Evolutionary conservation across 1,140 invertebrate genomes (phyloP), one percentile per base, ranked within the genome.

Genomic region (Ceratoteleas bidentatus): DNA sequence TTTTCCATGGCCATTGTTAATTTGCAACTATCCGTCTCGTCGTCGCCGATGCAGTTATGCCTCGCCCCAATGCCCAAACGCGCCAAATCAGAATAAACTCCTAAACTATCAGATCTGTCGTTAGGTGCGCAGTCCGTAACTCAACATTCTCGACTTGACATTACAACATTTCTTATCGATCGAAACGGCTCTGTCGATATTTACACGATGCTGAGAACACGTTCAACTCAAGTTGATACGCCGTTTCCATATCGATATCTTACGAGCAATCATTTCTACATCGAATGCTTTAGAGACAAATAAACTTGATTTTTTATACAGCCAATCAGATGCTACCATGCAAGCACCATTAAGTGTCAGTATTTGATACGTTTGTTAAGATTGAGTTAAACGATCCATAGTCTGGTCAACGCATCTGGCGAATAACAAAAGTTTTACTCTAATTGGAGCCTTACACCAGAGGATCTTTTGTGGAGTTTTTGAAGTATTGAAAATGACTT

Each of bases 1-100:
- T 88, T 88, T 79, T 88, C 86, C 86, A 88, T 88, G 50, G 87
- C 86, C 87, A 88, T 88, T 77, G 47, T 69, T 83, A 79, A 60
- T 73, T 78, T 61, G 75, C 33, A 79, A 87, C 54, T 83, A 87
- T 86, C 69, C 80, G 56, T 80, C 82, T 83, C 74, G 85, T 53
- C 16, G 85, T 83, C 75, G 86, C 57, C 75, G 86, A 85, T 57
- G 86, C 82, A 86, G 70, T 78, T 86, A 87, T 56, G 79, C 83
- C 69, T 85, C 69, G 86, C 66, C 78, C 74, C 58, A 87, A 85
- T 54, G 81, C 81, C 78, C 74, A 62, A 87, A 85, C 57, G 81
- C 81, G 77, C 81, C 70, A 74, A 87, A 87, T 86, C 86, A 87
- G 83, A 87, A 86, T 79, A 85, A 88, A 85, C 85, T 83, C 85